Evolutionary conservation across 2,113 vertebrate genomes (phyloP), one percentile per base, ranked within the genome.

Genomic region (Arenaria interpres): DNA sequence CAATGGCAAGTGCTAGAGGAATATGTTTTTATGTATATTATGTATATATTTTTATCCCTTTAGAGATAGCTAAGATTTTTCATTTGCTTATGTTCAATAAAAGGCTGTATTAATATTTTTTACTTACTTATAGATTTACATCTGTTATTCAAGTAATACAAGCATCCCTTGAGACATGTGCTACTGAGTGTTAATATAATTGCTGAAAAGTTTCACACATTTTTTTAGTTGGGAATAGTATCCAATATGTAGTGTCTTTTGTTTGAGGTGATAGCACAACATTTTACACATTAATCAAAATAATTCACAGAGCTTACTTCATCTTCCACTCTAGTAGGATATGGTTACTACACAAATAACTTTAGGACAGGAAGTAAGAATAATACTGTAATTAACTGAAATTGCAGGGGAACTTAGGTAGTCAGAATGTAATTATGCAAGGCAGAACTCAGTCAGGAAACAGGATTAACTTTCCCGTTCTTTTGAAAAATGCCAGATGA

Each of bases 321-420:
- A 96, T 97, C 81, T 88, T 91, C 87, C 74, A 91, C 71, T 89
- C 77, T 54, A 63, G 89, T 87, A 91, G 90, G 87, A 92, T 97
- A 96, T 53, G n/a, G 89, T 97, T 97, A 95, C 97, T 94, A 95
- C 71, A 95, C 89, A 96, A 97, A 96, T 96, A 96, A 92, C 85
- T 97, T 95, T 88, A 85, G 74, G 71, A 96, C 95, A 95, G 97
- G 96, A 97, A 96, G 87, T 96, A 95, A 96, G 96, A 97, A 97
- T 95, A 97, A 97, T 97, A 88, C 84, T 92, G 93, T 89, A 97
- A 97, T 97, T 97, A 97, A 92, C 87, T 93, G 77, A 92, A 97
- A 96, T 97, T 97, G 62, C 94, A 93, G 84, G 95, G 94, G 93
- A 96, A 96, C 67, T 88, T 96, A 95, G 81, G 92, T 95, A 96